These are phyloP conservation scores for Malurus splendens DNA, from an alignment of 2,797 vertebrate species.

Conservation along the genomic window DNA sequence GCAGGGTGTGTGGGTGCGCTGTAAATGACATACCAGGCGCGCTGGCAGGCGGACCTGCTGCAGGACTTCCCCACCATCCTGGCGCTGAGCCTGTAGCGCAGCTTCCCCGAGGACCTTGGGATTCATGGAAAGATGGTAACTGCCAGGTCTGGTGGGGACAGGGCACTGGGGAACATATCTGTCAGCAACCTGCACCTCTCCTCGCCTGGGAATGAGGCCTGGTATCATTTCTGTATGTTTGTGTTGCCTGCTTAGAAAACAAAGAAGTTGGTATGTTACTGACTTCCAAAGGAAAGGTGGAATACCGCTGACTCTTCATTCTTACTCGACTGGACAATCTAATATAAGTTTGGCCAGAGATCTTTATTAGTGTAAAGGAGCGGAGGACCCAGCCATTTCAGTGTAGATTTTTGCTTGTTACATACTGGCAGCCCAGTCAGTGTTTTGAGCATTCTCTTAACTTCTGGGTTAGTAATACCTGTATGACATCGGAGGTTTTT, in stretches of 20 bases:
- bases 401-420: not conserved
- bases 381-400: not conserved
- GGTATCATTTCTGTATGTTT: fast-evolving
- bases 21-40: not conserved
- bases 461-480: not conserved
- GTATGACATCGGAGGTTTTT: not conserved
- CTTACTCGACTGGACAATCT: fast-evolving
- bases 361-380: not conserved
- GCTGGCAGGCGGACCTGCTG: not conserved
- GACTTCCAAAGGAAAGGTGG: not conserved
- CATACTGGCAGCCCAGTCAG: too few relatives aligned
- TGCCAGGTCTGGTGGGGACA: not conserved
- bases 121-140: not conserved
- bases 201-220: not conserved
- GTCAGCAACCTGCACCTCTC: not conserved
- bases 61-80: not conserved
- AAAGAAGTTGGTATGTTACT: fast-evolving
- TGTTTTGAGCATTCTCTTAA: not conserved
- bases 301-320: not conserved
- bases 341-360: not conserved
- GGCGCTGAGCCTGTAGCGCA: not conserved
- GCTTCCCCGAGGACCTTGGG: not conserved
- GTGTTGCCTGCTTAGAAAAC: not conserved
- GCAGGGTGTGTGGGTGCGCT: not conserved
- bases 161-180: fast-evolving